Evolutionary conservation across 2,113 vertebrate genomes (phyloP).

Genomic region (Oryctolagus cuniculus): mOryCun1.1 NC_091436.1:123059501-123060000

Average conservation of each 20-base stretch:
- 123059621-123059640: background rate
- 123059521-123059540: background rate
- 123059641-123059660: background rate
- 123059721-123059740: background rate
- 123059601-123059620: background rate
- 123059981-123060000: too few species aligned
- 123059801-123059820: too few species aligned
- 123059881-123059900: too few species aligned
- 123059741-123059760: background rate
- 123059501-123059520: too few species aligned
- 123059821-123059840: too few species aligned
- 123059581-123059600: background rate
- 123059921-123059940: too few species aligned
- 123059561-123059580: background rate
- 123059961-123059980: too few species aligned
- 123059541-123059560: background rate
- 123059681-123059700: background rate
- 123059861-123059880: too few species aligned
- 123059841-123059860: too few species aligned
- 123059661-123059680: background rate
- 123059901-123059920: too few species aligned
- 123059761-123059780: background rate
- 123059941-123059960: too few species aligned
- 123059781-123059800: too few species aligned
- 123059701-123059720: background rate